These are phyloP conservation scores for Etia nguti DNA, from an alignment of 2,113 vertebrate species.

Conservation along the genomic window DNA sequence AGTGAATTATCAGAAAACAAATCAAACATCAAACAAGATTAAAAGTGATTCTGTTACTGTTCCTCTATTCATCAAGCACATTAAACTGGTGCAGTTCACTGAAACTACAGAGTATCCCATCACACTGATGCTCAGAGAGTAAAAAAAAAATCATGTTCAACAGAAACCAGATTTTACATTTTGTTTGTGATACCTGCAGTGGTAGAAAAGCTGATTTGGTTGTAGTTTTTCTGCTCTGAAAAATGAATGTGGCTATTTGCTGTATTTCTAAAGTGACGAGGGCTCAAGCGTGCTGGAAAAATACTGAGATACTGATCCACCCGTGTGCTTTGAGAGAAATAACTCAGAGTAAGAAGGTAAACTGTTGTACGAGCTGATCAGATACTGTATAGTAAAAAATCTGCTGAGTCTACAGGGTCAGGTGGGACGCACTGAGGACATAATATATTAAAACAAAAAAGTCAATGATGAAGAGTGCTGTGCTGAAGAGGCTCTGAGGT, in stretches of 20 bases:
- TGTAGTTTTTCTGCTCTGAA: neutral
- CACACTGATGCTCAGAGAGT: neutral
- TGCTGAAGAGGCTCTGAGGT: neutral
- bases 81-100: neutral
- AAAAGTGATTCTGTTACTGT: neutral
- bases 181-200: rapidly evolving
- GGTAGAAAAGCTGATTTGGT: neutral
- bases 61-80: neutral
- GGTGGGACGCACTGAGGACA: neutral
- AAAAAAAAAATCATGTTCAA: neutral
- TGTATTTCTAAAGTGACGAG: neutral
- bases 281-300: neutral
- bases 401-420: neutral
- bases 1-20: neutral
- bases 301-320: neutral
- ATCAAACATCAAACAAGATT: neutral
- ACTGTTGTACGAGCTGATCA: neutral
- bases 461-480: neutral
- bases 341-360: rapidly evolving
- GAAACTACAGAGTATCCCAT: rapidly evolving
- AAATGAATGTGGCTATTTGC: neutral
- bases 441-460: neutral
- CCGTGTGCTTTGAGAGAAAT: neutral
- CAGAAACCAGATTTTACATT: neutral
- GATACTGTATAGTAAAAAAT: neutral